Conservation (phyloP, 2,888 invertebrate genomes). For the Cepaea hortensis region DNA sequence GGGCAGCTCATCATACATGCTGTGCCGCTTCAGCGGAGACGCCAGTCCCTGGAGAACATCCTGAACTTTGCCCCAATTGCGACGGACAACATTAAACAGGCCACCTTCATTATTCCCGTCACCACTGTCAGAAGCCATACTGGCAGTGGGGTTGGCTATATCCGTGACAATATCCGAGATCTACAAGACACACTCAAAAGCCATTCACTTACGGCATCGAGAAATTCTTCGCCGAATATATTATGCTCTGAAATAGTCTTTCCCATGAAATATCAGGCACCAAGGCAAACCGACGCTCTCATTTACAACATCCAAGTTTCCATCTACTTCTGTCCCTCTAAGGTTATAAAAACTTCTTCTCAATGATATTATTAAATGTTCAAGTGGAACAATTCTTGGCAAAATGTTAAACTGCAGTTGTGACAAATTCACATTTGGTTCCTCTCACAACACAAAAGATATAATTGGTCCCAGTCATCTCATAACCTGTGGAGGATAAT, state of each 20-base stretch:
- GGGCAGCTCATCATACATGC: slow-evolving; percentile 45
- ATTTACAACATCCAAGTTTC: no score
- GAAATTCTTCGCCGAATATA: no score
- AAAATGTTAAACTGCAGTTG: no score
- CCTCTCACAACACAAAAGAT: background rate
- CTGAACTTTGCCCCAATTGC: slow-evolving; percentile 53
- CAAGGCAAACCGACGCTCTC: no score
- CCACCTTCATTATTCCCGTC: slow-evolving; percentile 30
- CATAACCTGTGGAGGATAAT: background rate
- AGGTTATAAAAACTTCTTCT: no score
- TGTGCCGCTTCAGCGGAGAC: slow-evolving; percentile 41
- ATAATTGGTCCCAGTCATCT: background rate
- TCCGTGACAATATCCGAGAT: slow-evolving; percentile 49
- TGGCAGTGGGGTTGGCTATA: slow-evolving; percentile 55
- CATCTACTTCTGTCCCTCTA: no score
- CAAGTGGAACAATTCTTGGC: no score
- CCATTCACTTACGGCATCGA: slow-evolving; percentile 16
- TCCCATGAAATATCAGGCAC: no score
- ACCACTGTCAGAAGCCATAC: background rate
- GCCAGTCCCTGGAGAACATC: slow-evolving; percentile 55
- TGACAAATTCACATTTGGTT: no score
- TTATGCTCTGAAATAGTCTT: no score
- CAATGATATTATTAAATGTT: no score
- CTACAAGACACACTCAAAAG: slow-evolving; percentile 42
- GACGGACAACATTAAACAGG: slow-evolving; percentile 60